phyloP scores from a whole-genome alignment of 2,113 vertebrate species.

The Melanotaenia duboulayi region DNA sequence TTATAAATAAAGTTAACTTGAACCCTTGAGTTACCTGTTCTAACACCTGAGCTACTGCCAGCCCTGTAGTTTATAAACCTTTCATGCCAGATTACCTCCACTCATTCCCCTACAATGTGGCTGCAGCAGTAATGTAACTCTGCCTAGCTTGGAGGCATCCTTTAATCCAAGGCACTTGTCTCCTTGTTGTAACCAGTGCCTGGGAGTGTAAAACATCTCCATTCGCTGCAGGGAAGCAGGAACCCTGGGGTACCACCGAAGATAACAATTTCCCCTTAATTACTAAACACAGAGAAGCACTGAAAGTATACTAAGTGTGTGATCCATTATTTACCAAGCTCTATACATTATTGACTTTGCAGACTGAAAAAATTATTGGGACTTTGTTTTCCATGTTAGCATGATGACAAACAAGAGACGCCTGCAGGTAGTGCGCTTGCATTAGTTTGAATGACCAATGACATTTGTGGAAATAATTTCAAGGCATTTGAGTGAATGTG shows the following conservation, averaged over 20 bases:
- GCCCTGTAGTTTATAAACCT: neutral
- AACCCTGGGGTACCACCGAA: constrained; percentile 26
- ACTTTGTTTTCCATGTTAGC: constrained; percentile 57
- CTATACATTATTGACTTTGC: constrained; percentile 66
- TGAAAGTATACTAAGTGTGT: constrained; percentile 55
- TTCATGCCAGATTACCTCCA: neutral
- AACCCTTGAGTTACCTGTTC: no score
- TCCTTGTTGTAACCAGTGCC: constrained; percentile 22
- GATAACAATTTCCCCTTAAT: constrained; percentile 61
- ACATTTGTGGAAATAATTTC: neutral
- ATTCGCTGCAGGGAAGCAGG: constrained; percentile 23
- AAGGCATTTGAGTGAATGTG: constrained; percentile 1
- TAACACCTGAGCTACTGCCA: no score
- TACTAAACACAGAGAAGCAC: constrained; percentile 62
- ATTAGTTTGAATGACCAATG: constrained; percentile 8
- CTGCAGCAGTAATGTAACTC: constrained; percentile 29
- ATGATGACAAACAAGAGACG: constrained; percentile 30
- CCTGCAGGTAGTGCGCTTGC: constrained; percentile 20
- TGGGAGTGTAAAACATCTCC: constrained; percentile 54
- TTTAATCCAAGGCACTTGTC: constrained; percentile 31
- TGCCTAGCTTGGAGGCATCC: neutral
- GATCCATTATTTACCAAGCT: constrained; percentile 72
- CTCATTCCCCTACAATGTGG: constrained; percentile 1
- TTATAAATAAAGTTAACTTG: no score
- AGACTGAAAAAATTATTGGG: constrained; percentile 53